Percentiles rank a stretch among this genome's conserved stretches.
Conservation (phyloP, 2,888 invertebrate genomes). For the Lepidonotus clava region DNA sequence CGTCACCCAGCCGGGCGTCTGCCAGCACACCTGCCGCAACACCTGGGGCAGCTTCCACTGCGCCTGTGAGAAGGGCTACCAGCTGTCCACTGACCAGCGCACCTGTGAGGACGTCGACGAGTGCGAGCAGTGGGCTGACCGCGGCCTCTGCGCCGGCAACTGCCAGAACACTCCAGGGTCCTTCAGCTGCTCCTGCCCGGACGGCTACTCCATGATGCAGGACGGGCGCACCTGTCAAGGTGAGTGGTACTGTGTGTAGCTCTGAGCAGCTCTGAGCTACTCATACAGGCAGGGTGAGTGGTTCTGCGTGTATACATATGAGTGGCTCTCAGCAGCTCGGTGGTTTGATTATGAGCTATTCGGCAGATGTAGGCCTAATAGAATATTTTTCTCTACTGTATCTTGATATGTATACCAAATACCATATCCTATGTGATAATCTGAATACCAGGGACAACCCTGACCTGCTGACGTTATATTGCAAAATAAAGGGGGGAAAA, state of each 20-base stretch:
- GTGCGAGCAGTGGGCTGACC: conserved; percentile 88
- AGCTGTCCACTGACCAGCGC: conserved; percentile 87
- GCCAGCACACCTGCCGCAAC: conserved; percentile 94
- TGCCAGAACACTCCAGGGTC: conserved; percentile 94
- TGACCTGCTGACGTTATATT: too few relatives aligned
- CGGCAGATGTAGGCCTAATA: too few relatives aligned
- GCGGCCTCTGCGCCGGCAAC: conserved; percentile 85
- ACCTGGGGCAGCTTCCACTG: conserved; percentile 95
- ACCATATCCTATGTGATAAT: too few relatives aligned
- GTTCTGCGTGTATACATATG: too few relatives aligned
- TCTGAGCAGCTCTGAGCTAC: too few relatives aligned
- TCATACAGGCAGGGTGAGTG: too few relatives aligned
- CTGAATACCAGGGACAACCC: too few relatives aligned
- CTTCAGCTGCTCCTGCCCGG: conserved; percentile 79
- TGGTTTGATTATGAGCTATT: too few relatives aligned
- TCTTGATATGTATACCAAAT: too few relatives aligned
- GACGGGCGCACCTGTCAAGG: conserved; percentile 92
- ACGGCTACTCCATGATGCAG: conserved; percentile 77
- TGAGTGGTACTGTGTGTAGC: conserved; percentile 79
- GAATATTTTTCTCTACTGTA: too few relatives aligned
- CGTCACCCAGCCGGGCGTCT: conserved; percentile 81
- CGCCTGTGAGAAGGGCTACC: conserved; percentile 91
- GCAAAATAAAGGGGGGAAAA: too few relatives aligned
- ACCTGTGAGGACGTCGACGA: conserved; percentile 89
- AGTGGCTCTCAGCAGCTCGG: too few relatives aligned